Conservation (phyloP, 2,113 vertebrate species). For the Anser cygnoides region DNA sequence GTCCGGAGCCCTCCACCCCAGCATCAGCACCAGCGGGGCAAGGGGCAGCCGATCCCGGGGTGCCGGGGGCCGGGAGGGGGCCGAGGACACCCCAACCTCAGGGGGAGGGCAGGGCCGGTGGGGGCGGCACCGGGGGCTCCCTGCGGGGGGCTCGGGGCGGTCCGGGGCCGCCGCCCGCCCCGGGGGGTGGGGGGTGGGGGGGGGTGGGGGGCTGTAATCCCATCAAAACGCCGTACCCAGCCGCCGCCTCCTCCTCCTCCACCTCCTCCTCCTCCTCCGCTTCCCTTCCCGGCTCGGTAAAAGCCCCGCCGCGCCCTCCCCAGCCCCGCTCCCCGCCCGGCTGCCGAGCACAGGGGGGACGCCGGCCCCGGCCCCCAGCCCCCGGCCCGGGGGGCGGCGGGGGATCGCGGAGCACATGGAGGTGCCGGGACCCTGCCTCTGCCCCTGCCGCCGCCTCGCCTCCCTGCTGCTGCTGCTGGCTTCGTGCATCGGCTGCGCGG, state of each 20-base stretch:
- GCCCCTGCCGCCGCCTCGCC: conserved; percentile 51
- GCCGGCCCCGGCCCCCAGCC: background rate
- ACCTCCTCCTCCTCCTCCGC: background rate
- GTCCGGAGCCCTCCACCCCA: background rate
- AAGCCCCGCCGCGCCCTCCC: background rate
- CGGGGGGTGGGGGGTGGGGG: background rate
- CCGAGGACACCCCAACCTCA: too few relatives aligned
- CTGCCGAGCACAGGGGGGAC: background rate
- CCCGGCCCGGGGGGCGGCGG: background rate
- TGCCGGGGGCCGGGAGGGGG: background rate
- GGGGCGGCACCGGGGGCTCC: background rate
- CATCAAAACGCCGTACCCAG: background rate
- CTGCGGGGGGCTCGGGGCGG: background rate
- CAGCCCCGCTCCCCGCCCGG: background rate
- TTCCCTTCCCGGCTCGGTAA: background rate
- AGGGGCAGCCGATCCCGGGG: rapidly evolving
- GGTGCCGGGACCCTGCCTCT: conserved; percentile 28
- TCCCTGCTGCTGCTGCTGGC: conserved; percentile 75
- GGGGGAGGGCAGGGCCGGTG: too few relatives aligned
- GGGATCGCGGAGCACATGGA: conserved; percentile 75
- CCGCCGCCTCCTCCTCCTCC: too few relatives aligned
- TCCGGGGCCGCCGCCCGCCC: background rate
- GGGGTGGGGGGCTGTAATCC: background rate
- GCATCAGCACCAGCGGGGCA: rapidly evolving
- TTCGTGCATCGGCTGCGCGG: conserved; percentile 65